Base-by-base conservation (phyloP, 2,888 invertebrate genomes). In the Brachyopa scutellaris region DNA sequence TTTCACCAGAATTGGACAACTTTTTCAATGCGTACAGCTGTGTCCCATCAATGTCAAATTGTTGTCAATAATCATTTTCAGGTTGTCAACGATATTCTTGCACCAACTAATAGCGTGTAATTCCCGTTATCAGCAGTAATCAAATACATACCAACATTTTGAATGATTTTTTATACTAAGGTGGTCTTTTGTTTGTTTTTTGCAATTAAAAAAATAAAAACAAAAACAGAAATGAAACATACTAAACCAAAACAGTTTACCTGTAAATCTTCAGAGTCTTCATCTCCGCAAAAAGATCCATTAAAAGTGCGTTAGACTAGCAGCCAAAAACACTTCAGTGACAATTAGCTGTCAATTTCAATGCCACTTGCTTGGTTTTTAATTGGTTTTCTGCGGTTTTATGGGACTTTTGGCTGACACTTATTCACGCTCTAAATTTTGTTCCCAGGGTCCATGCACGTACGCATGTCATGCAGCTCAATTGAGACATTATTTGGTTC, bases 11-110 rank as follows among this genome's bases (percentile, higher is more conserved):
- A 0, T 59, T 1, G 40, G 62, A n/a, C 62, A 62, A 5, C 40
- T 53, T 1, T 76, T 85, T 26, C 61, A 85, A 66, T 19, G 17
- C 2, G 19, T n/a, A n/a, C n/a, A 40, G 84, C 92, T 0, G 90
- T 91, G 0, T 92, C 92, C 8, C 92, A 92, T 66, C 92, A 92
- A 84, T 90, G 91, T 36, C 90, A 91, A 4, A 84, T 90, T 4
- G 91, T 92, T 67, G 86, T 91, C 8, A 91, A 88, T 49, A 87
- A 90, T 3, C 88, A 90, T 0, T 90, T 90, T 0, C 47, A 64
- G 26, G 84, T 90, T 9, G 82, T 90, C 6, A 77, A 77, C 7
- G 87, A 76, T 61, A 53, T 78, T 13, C 19, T 84, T 15, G 73
- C 82, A 2, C 84, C 78, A 21, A 84, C 66, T 7, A 47, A 74